Evolutionary conservation across 1,140 invertebrate species (phyloP).

Genomic region (Drosophila simulans): DNA sequence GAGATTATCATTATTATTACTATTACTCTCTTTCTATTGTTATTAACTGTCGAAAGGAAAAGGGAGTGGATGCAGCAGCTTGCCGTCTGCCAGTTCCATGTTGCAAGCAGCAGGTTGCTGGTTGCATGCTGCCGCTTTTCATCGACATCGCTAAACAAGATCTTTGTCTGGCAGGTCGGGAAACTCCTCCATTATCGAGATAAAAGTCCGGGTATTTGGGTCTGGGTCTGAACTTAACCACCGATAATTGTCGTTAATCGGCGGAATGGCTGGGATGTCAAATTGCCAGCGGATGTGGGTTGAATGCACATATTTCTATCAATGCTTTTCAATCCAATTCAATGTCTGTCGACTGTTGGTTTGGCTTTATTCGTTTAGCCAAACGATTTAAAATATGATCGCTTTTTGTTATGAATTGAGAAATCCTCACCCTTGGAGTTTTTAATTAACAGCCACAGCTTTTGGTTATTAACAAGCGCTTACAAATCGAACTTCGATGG

Average conservation of each 20-base stretch:
- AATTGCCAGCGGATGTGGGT: slow-evolving; percentile 26
- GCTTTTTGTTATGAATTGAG: background rate
- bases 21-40: slow-evolving; percentile 36
- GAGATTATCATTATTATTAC: slow-evolving; percentile 59
- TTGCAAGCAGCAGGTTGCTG: slow-evolving; percentile 3
- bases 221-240: slow-evolving; percentile 7
- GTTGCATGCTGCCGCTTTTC: background rate
- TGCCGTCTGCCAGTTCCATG: slow-evolving; percentile 1
- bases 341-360: background rate
- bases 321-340: slow-evolving; percentile 13
- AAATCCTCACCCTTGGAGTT: background rate
- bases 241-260: slow-evolving; percentile 42
- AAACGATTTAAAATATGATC: background rate
- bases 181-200: slow-evolving; percentile 13
- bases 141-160: slow-evolving; percentile 12
- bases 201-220: background rate
- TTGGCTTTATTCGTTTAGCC: background rate
- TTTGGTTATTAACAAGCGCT: background rate
- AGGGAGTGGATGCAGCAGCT: slow-evolving; percentile 19
- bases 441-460: background rate
- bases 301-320: slow-evolving; percentile 14
- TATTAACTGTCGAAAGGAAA: slow-evolving; percentile 27
- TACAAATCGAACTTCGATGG: background rate
- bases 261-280: slow-evolving; percentile 26
- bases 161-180: slow-evolving; percentile 7